These are phyloP conservation scores for Carassius auratus DNA, from an alignment of 2,113 vertebrate species.

Conservation along the genomic window DNA sequence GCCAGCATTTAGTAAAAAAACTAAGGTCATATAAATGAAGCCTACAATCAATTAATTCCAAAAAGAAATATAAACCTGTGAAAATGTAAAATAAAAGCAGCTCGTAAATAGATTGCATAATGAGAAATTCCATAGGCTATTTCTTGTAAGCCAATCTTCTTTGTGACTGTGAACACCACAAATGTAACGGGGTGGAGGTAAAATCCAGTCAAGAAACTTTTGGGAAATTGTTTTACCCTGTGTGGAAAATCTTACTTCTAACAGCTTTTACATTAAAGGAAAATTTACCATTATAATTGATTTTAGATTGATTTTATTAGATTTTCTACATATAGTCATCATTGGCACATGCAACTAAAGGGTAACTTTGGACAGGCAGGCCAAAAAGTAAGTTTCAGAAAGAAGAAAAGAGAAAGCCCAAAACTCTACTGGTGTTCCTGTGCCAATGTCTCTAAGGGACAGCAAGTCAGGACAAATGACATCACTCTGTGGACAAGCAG, in stretches of 20 bases:
- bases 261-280: not conserved
- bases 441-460: slow-evolving; percentile 42
- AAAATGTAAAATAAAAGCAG: too few relatives aligned
- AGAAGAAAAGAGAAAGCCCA: slow-evolving; percentile 3
- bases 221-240: too few relatives aligned
- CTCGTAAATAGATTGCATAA: too few relatives aligned
- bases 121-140: too few relatives aligned
- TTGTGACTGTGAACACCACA: too few relatives aligned
- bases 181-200: too few relatives aligned
- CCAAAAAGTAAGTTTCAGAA: slow-evolving; percentile 22
- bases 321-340: not conserved
- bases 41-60: too few relatives aligned
- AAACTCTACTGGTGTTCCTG: slow-evolving; percentile 34
- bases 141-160: too few relatives aligned
- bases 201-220: too few relatives aligned
- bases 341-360: not conserved
- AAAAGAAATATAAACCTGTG: too few relatives aligned
- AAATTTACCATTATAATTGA: not conserved
- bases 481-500: slow-evolving; percentile 33
- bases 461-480: slow-evolving; percentile 48
- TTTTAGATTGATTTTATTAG: not conserved
- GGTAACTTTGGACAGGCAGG: not conserved
- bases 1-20: too few relatives aligned
- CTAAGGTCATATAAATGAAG: too few relatives aligned
- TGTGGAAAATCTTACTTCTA: not conserved